These are phyloP conservation scores for Neoaliturus tenellus DNA, from an alignment of 2,888 invertebrate species.

Conservation along the genomic window DNA sequence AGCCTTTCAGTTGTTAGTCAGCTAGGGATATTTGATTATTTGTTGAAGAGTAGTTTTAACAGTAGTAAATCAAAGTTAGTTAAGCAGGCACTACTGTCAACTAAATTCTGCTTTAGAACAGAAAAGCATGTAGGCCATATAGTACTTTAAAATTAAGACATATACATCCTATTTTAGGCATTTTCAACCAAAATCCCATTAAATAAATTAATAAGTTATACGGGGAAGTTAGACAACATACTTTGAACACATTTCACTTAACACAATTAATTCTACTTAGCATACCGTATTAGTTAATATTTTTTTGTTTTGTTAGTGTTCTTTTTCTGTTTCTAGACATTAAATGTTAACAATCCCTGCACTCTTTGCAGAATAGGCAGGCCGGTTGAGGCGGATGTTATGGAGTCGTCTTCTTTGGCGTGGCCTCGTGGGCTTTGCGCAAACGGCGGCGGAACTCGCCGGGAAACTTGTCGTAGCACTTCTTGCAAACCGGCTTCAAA, in stretches of 20 bases:
- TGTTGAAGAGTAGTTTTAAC: too few relatives aligned
- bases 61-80: too few relatives aligned
- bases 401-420: slow-evolving; percentile 69
- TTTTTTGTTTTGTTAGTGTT: background rate
- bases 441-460: slow-evolving; percentile 94
- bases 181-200: background rate
- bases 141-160: too few relatives aligned
- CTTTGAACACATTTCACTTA: background rate
- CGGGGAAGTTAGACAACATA: background rate
- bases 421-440: slow-evolving; percentile 91
- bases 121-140: too few relatives aligned
- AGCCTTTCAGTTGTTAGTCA: too few relatives aligned
- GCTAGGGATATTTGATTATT: too few relatives aligned
- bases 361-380: slow-evolving; percentile 36
- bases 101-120: too few relatives aligned
- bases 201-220: background rate
- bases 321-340: background rate
- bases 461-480: slow-evolving; percentile 98
- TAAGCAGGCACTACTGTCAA: too few relatives aligned
- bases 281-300: background rate
- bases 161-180: background rate
- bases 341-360: background rate
- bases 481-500: slow-evolving; percentile 98
- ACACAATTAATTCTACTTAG: background rate
- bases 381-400: slow-evolving; percentile 23